phyloP scores from a whole-genome alignment of 2,888 invertebrate species.

The Balanococcus diminutus region DNA sequence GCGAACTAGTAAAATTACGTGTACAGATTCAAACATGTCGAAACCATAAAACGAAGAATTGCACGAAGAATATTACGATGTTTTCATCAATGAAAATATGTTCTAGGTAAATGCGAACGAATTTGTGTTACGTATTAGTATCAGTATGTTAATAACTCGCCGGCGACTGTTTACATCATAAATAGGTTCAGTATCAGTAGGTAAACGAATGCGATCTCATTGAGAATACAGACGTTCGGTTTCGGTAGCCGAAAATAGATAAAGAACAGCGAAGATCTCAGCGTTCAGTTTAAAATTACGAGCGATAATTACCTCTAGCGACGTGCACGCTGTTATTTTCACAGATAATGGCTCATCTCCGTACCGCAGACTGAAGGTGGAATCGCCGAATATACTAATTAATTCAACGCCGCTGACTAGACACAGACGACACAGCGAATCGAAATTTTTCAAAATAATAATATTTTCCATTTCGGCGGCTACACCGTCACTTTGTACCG shows the following conservation, averaged over 20 bases:
- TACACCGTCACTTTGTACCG: too few relatives aligned
- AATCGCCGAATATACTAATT: conserved; percentile 46
- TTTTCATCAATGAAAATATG: background rate
- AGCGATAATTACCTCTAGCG: conserved; percentile 41
- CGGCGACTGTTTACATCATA: background rate
- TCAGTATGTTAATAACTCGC: background rate
- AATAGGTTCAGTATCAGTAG: background rate
- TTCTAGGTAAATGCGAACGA: background rate
- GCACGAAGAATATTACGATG: background rate
- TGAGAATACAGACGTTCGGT: background rate
- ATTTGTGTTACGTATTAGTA: background rate
- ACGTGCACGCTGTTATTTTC: conserved; percentile 44
- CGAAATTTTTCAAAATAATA: conserved; percentile 45
- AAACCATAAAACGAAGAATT: background rate
- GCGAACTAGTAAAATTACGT: background rate
- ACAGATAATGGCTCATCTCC: conserved; percentile 44
- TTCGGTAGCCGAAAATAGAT: background rate
- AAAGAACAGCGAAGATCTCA: background rate
- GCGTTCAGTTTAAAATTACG: background rate
- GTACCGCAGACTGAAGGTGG: conserved; percentile 35
- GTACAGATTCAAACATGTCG: background rate
- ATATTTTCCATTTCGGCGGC: conserved; percentile 32
- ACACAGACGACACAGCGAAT: conserved; percentile 51
- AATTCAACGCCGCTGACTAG: conserved; percentile 52
- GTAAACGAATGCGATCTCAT: background rate